Base-by-base conservation (phyloP, 2,888 invertebrate genomes). In the Drosophila basisetae region DNA sequence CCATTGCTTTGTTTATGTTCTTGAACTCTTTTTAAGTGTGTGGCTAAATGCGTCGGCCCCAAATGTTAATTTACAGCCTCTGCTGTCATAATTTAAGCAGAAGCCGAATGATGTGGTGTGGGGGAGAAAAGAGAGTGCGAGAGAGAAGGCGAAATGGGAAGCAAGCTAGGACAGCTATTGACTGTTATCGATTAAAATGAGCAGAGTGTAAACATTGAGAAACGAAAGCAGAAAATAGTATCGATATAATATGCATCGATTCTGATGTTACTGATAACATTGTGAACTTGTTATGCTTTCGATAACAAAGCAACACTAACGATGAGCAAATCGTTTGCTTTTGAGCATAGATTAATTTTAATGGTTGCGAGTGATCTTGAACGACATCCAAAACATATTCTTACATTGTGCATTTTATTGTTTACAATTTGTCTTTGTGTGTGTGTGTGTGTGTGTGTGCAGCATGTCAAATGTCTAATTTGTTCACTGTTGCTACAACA, bases 11-110 rank as follows among this genome's bases (percentile, higher is more conserved):
- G 77, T 87, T 84, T 89, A 84, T 85, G 88, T 90, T 85, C 90
- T 84, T 88, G 90, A 90, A 88, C 85, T 88, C 89, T 78, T 88
- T 80, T 80, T 70, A 68, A 79, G 78, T 69, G 79, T 78, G 73
- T 73, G 70, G 68, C 64, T 79, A 67, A 76, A 84, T 66, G 76
- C 74, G 25, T 47, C 47, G 79, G 74, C 84, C 82, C 49, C 74
- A 87, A 82, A 89, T 82, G 72, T 84, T 87, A 89, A 84, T 84
- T 89, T 89, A 89, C 80, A 80, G 68, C 78, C 68, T 75, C 83
- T 71, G 67, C 63, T 74, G 74, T 78, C 86, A 78, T 89, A 83
- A 83, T 66, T 89, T 72, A 54, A 65, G 78, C 61, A 56, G 65
- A 53, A 68, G 72, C 66, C 5, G 11, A 13, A 6, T 11, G 6